Base-by-base conservation (phyloP, 2,113 vertebrate genomes). In the Callospermophilus lateralis region DNA sequence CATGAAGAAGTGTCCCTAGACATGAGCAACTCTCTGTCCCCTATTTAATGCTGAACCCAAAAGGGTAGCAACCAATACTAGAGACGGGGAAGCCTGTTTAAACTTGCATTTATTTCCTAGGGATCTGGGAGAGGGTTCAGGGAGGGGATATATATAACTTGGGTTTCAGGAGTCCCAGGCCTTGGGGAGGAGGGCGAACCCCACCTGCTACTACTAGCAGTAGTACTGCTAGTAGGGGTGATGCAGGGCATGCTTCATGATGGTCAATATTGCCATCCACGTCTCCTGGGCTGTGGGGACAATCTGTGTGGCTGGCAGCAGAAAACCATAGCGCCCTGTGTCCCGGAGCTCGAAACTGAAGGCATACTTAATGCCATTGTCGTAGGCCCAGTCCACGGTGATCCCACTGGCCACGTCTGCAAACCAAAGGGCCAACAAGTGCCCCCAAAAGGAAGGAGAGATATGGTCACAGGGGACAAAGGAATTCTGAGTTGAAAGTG, bases 281-380 rank as follows among this genome's bases (percentile, higher is more conserved):
- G 99, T 99, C 98, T 99, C 99, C 0, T 99, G 96, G 63, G 99
- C 99, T 0, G 99, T 99, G 92, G 99, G 99, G 80, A 99, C 26
- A 96, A 99, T 99, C 98, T 99, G 99, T 16, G 94, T 20, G 90
- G 99, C 99, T 0, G 99, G 99, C 96, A 99, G 98, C 88, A 99
- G 78, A 98, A 99, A 99, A 11, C 99, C 99, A 0, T 99, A 99
- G 39, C 3, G 98, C 11, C 99, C 99, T 0, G 98, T 99, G 98
- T 99, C 99, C 85, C 99, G 99, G 96, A 99, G 99, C 98, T 99
- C 99, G 0, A 99, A 99, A 74, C 98, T 98, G 90, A 98, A 99
- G 74, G 99, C 99, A 51, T 99, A 99, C 96, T 99, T 99, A 97
- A 99, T 99, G 72, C 99, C 99, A 0, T 95, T 84, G 55, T 99